Conservation (phyloP, 2,888 invertebrate genomes). For the Harpagoxenus sublaevis region DNA sequence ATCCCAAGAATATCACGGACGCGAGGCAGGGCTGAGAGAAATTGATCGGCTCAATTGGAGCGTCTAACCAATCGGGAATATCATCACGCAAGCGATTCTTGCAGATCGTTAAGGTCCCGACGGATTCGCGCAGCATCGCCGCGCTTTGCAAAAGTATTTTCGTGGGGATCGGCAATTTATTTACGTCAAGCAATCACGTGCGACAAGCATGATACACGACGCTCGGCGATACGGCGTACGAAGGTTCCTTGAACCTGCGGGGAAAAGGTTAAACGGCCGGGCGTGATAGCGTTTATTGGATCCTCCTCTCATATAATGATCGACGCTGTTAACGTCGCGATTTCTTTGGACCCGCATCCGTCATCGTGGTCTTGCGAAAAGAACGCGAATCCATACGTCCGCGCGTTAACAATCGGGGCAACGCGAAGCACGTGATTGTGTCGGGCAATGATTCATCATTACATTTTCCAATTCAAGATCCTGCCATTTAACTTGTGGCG, state of each 20-base stretch:
- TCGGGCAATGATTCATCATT: not conserved
- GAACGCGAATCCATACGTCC: not conserved
- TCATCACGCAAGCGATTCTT: not conserved
- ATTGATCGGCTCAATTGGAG: not conserved
- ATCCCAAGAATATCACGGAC: not conserved
- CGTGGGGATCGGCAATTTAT: conserved; percentile 47
- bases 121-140: conserved; percentile 1
- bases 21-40: not conserved
- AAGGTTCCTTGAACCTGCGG: conserved; percentile 42
- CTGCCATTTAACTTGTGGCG: not conserved
- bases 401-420: not conserved
- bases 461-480: not conserved
- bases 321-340: conserved; percentile 1
- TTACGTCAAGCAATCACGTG: conserved; percentile 34
- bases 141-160: conserved; percentile 34
- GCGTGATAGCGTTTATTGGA: conserved; percentile 37
- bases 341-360: not conserved
- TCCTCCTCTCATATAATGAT: conserved; percentile 4
- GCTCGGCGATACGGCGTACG: not conserved
- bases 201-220: conserved; percentile 9
- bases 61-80: not conserved
- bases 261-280: conserved; percentile 38
- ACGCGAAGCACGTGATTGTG: not conserved
- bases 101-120: not conserved
- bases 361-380: not conserved